Percentiles rank a stretch among this genome's conserved stretches.
Conservation (phyloP, 2,888 invertebrate genomes). For the Eupithecia vulgata region DNA sequence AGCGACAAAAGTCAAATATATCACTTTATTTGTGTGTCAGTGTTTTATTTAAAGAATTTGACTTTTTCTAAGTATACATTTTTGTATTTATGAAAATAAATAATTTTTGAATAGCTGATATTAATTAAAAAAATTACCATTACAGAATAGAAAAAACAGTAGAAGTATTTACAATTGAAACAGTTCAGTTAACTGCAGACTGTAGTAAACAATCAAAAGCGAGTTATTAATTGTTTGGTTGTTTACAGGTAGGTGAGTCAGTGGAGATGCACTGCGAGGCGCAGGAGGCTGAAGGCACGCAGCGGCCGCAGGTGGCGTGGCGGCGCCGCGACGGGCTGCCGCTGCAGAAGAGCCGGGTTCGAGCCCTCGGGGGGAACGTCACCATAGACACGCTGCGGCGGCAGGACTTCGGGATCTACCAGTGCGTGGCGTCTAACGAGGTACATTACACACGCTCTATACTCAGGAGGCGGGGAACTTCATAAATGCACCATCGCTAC, state of each 20-base stretch:
- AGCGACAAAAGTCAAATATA: too few relatives aligned
- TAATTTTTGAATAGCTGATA: too few relatives aligned
- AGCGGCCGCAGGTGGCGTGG: slow-evolving; percentile 95
- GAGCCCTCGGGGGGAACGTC: slow-evolving; percentile 93
- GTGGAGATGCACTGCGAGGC: slow-evolving; percentile 98
- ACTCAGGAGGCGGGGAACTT: too few relatives aligned
- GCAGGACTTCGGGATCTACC: slow-evolving; percentile 97
- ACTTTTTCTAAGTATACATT: too few relatives aligned
- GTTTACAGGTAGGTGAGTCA: slow-evolving; percentile 88
- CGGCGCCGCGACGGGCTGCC: slow-evolving; percentile 92
- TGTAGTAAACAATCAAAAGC: not conserved
- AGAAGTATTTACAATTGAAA: not conserved
- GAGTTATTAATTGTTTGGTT: not conserved
- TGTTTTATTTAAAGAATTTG: too few relatives aligned
- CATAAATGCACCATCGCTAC: too few relatives aligned
- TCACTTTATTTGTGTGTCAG: too few relatives aligned
- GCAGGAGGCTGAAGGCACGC: slow-evolving; percentile 95
- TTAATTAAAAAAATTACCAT: too few relatives aligned
- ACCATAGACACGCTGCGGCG: slow-evolving; percentile 94
- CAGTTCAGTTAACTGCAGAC: not conserved
- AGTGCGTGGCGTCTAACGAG: slow-evolving; percentile 97
- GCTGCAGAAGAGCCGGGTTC: slow-evolving; percentile 91
- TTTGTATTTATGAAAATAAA: too few relatives aligned
- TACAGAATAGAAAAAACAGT: too few relatives aligned
- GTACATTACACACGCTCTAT: slow-evolving; percentile 38